These are phyloP conservation scores for Anastrepha obliqua DNA, from an alignment of 1,140 invertebrate species.

Conservation along the genomic window DNA sequence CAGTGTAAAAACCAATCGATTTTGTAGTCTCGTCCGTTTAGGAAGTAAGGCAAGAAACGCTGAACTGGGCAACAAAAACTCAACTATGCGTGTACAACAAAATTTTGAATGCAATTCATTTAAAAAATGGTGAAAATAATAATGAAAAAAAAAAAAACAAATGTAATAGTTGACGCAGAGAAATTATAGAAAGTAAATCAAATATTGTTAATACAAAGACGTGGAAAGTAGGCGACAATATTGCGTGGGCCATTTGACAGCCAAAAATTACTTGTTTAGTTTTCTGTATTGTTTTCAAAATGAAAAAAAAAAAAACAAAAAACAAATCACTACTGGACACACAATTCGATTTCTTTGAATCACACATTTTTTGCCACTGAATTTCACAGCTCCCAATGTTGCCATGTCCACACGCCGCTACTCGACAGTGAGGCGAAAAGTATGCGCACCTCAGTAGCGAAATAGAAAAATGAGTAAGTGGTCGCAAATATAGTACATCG, in stretches of 20 bases:
- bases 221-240: not conserved
- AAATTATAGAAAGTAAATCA: slow-evolving; percentile 30
- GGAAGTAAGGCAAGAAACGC: no score
- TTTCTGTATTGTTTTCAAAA: not conserved
- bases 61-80: no score
- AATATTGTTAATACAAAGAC: not conserved
- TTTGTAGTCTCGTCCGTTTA: no score
- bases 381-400: not conserved
- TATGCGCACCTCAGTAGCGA: not conserved
- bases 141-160: not conserved
- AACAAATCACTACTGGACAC: not conserved
- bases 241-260: not conserved
- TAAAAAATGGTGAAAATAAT: not conserved
- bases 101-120: not conserved
- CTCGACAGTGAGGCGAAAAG: not conserved
- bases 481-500: not conserved
- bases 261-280: not conserved
- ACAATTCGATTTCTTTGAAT: slow-evolving; percentile 3
- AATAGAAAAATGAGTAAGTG: slow-evolving; percentile 42
- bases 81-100: no score
- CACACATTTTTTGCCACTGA: not conserved
- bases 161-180: not conserved
- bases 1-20: no score
- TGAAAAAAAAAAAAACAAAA: not conserved
- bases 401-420: not conserved